Percentiles rank a stretch among this genome's conserved stretches.
These are phyloP conservation scores for Megaceryle alcyon DNA, from an alignment of 2,797 vertebrate genomes.

Conservation along the genomic window DNA sequence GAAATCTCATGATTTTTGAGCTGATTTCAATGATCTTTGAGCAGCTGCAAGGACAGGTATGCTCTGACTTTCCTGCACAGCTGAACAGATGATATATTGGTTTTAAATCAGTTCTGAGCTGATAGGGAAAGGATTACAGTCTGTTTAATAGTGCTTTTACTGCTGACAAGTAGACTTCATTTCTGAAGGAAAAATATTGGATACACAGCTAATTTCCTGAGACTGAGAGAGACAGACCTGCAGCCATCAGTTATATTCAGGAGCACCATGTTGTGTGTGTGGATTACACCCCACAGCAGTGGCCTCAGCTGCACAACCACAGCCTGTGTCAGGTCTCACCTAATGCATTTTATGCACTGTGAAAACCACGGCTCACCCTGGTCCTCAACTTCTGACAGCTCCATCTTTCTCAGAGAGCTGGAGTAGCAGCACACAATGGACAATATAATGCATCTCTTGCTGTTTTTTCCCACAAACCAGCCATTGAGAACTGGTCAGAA, in stretches of 20 bases:
- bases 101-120: not conserved
- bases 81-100: not conserved
- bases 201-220: not conserved
- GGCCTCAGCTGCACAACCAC: not conserved
- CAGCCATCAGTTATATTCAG: rapidly evolving
- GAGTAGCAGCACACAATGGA: slow-evolving; percentile 47
- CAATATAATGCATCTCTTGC: not conserved
- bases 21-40: not conserved
- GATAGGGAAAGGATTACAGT: not conserved
- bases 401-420: not conserved
- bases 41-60: not conserved
- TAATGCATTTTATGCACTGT: not conserved
- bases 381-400: not conserved
- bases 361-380: not conserved
- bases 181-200: not conserved
- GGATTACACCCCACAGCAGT: not conserved
- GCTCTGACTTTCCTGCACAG: not conserved
- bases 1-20: not conserved
- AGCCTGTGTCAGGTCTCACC: not conserved
- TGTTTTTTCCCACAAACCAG: slow-evolving; percentile 51
- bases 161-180: not conserved
- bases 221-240: not conserved
- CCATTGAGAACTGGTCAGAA: slow-evolving; percentile 33
- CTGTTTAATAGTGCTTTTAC: not conserved
- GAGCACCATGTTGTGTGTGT: not conserved